Evolutionary conservation across 2,888 invertebrate genomes (phyloP), one percentile per base, ranked within the genome.

Genomic region (Calameuta pallipes): DNA sequence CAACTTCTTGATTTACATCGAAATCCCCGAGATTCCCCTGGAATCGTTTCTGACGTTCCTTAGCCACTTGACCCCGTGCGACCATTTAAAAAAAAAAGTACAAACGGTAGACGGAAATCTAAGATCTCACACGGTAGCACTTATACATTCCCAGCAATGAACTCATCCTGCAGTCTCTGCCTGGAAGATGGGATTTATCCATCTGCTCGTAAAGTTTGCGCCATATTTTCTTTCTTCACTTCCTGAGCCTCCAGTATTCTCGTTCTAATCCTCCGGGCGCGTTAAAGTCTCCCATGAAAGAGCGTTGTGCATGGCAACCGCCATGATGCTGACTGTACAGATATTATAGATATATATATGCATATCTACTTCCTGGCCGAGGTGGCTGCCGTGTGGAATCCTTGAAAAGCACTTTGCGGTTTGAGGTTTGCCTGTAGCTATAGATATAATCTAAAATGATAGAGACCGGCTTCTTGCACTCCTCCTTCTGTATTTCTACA

Each of bases 1-100:
- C 30, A 74, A 68, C 75, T 35, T 69, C 74, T 68, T 78, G 80
- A 81, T 81, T 78, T 80, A 81, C 78, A 80, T 78, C 77, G 23
- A 56, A 75, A 78, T 81, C 76, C 76, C 41, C 79, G 69, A 76
- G 76, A 74, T 74, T 68, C 76, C 35, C 73, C 75, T 69, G 73
- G 73, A 71, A 71, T 71, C 71, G 71, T 71, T 71, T 9, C n/a
- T 34, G 71, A 71, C 71, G 71, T 71, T 56, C 23, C 23, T 56
- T 2, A 23, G 56, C 9, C 56, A 23, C 23, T 56, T 80, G 79
- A 80, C 79, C 76, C 79, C 76, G 34, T 41, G 76, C 69, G 76
- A 56, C 56, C 56, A 56, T 56, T 56, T 23, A 11, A 23, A 41
- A 41, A 41, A 41, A 23, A 23, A 41, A 41, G 3, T 41, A 6